phyloP scores from a whole-genome alignment of 2,888 invertebrate genomes.

The Folsomia manolachei region DNA sequence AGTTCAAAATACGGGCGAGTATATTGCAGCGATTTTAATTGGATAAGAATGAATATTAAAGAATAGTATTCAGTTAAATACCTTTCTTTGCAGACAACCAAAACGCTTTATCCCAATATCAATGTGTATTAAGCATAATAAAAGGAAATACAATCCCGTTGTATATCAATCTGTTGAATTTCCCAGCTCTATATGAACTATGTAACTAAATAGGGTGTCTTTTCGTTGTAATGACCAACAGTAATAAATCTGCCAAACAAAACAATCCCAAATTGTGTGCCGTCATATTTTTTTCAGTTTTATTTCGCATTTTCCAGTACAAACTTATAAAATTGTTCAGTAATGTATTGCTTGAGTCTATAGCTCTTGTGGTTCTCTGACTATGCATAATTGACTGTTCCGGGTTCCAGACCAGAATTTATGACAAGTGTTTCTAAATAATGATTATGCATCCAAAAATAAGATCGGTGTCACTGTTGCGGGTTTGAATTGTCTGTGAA shows the following conservation, averaged over 20 bases:
- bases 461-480: slow-evolving; percentile 2
- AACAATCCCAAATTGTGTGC: background rate
- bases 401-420: background rate
- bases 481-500: slow-evolving; percentile 2
- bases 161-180: background rate
- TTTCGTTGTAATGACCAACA: slow-evolving; percentile 7
- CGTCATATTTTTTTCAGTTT: background rate
- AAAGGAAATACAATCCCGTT: background rate
- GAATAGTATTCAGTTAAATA: slow-evolving; percentile 2
- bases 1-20: too few species aligned
- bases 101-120: slow-evolving; percentile 8
- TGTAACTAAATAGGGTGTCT: background rate
- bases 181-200: background rate
- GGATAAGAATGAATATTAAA: background rate
- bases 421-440: too few species aligned
- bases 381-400: slow-evolving; percentile 1
- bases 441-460: background rate
- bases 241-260: slow-evolving; percentile 9
- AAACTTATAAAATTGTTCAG: background rate
- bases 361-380: too few species aligned
- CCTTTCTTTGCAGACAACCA: slow-evolving; percentile 8
- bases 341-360: too few species aligned
- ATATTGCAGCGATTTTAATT: background rate
- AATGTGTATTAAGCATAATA: background rate
- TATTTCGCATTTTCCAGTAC: background rate